Conservation (phyloP, 1,140 invertebrate genomes). For the Temnothorax curvispinosus region DNA sequence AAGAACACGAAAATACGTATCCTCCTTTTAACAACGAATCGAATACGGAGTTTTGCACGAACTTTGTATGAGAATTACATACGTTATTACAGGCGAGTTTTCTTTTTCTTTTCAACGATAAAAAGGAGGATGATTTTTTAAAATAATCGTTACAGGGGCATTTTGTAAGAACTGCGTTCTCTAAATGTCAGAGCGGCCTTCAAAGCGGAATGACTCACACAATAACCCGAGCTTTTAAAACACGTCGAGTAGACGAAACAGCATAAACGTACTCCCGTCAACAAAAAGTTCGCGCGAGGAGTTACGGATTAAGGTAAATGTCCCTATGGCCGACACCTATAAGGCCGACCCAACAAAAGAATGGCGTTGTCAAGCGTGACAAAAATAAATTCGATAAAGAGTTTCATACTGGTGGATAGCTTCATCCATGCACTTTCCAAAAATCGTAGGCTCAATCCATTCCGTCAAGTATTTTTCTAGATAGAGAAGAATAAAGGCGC, state of each 20-base stretch:
- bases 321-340: too few species aligned
- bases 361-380: too few species aligned
- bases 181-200: background rate
- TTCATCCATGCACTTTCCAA: too few species aligned
- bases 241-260: background rate
- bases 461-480: too few species aligned
- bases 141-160: background rate
- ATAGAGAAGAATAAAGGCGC: too few species aligned
- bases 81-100: background rate
- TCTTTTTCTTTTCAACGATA: background rate
- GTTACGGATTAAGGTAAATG: too few species aligned
- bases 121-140: background rate
- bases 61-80: background rate
- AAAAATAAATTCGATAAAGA: too few species aligned
- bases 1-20: background rate
- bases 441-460: too few species aligned
- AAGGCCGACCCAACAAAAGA: too few species aligned
- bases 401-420: too few species aligned
- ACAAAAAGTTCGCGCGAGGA: background rate
- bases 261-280: background rate
- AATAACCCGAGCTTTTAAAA: conserved; percentile 18
- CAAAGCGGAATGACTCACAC: background rate
- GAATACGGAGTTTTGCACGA: background rate
- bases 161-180: background rate
- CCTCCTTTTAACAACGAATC: background rate